Base-by-base conservation (phyloP, 2,888 invertebrate species). In the Pharmacophagus antenor region DNA sequence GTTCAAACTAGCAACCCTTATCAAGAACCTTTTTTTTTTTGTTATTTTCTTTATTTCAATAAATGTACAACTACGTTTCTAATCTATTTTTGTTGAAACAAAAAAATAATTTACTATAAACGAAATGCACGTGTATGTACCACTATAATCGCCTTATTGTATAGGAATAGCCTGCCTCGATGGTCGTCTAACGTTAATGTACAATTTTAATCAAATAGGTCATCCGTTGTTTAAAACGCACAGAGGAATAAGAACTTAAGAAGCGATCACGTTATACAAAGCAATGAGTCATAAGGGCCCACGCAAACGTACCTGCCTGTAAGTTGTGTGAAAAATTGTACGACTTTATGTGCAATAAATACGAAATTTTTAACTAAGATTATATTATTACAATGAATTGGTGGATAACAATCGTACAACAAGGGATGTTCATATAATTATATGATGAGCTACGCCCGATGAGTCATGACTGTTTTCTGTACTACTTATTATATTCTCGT, bases 181-280 rank as follows among this genome's bases (percentile, higher is more conserved):
- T 46, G 17, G 17, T 49, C 49, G 23, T 42, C 58, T 42, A 53
- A 49, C 48, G 27, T 57, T 51, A 44, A 56, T 50, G 59, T 55
- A 22, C 54, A 56, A 56, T 47, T 50, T 51, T 51, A 56, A 60
- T 60, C 60, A 60, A 60, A 60, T 60, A 56, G 51, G 47, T 37
- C 50, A 50, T 50, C 37, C 59, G 54, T 58, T 48, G 58, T 55
- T 59, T 37, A 54, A 49, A 31, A 44, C 21, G 25, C 18, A 41
- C 41, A 27, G 15, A 41, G 21, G 50, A 55, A 44, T 42, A 18
- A 37, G 57, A 12, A 37, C 47, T 20, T 44, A 21, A 55, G 31
- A 51, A 7, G 23, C 55, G 50, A 60, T 55, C 55, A 55, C 31
- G 27, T 53, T n/a, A 12, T 18, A 27, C 18, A 37, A 10, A 17